Evolutionary conservation across 1,140 invertebrate genomes (phyloP).

Genomic region (Drosophila triauraria): DNA sequence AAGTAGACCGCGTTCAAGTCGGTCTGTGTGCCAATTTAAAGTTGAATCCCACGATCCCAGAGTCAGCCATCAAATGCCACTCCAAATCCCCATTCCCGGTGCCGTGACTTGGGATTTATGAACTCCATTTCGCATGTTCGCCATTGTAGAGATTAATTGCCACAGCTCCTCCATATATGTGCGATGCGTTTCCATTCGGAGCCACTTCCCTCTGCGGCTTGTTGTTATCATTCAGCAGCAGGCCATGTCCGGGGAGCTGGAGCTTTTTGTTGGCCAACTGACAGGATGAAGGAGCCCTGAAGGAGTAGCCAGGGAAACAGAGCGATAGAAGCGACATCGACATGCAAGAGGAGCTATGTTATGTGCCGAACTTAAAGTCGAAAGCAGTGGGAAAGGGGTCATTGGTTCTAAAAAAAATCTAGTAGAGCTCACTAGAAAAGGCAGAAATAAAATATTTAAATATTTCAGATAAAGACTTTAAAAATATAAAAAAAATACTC

Average conservation of each 20-base stretch:
- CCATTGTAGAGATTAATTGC: constrained; percentile 81
- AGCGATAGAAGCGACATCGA: constrained; percentile 60
- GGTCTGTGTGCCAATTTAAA: constrained; percentile 46
- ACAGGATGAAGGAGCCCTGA: constrained; percentile 28
- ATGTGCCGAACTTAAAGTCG: constrained; percentile 49
- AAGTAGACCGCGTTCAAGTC: constrained; percentile 9
- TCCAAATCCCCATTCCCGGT: constrained; percentile 24
- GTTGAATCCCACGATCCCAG: constrained; percentile 19
- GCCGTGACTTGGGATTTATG: constrained; percentile 78
- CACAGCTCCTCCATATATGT: constrained; percentile 48
- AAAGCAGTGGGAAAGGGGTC: background rate
- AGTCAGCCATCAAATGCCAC: constrained; percentile 19
- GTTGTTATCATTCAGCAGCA: constrained; percentile 79
- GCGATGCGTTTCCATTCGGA: background rate
- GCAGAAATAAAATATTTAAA: background rate
- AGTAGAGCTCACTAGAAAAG: background rate
- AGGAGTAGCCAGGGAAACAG: constrained; percentile 18
- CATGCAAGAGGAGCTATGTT: constrained; percentile 44
- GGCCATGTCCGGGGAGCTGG: constrained; percentile 59
- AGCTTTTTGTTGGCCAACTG: constrained; percentile 48
- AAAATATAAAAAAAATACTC: background rate
- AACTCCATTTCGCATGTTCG: constrained; percentile 80
- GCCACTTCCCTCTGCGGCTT: constrained; percentile 59
- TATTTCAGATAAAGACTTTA: background rate
- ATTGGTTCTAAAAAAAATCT: background rate